Evolutionary conservation across 2,797 vertebrate genomes (phyloP), one percentile per base, ranked within the genome.

Genomic region (Liasis olivaceus): DNA sequence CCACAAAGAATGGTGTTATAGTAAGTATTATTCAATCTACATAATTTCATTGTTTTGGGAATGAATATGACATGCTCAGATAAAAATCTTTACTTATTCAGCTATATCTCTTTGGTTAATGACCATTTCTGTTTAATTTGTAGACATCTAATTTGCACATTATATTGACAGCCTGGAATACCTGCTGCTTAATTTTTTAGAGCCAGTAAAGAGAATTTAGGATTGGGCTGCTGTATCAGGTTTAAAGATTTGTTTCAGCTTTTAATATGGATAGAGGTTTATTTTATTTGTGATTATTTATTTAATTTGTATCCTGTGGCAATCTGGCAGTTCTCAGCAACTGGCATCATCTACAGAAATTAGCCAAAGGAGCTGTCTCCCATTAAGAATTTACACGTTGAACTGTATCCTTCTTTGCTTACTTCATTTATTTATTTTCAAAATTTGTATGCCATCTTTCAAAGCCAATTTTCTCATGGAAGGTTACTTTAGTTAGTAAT

Each of bases 1-100:
- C 98, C 93, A 98, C 98, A 12, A 98, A 97, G 95, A 96, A 97
- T 95, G 98, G 98, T 89, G 97, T 99, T 94, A 95, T 97, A 97
- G 99, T 99, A 97, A 98, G 98, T 98, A 96, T 95, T 96, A 95
- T 91, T 87, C 42, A 58, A 85, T 1, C 4, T 7, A 89, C 81
- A 90, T 0, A 3, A 63, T 85, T 26, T 54, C 91, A 92, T 88
- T 88, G 93, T 89, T 93, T 94, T 42, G 89, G 66, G 24, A 88
- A 14, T 59, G 36, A 87, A 91, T 22, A 91, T 42, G 47, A 54
- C 8, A 56, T 84, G 47, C 51, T 88, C 13, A 1, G 56, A 31
- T 77, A 56, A 93, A 87, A 90, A 24, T 42, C 22, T 47, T 56
- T 81, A 20, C 24, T 42, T 90, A 47, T 63, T 62, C 47, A 60